Conservation (phyloP, 2,797 vertebrate species). For the Graptemys geographica region DNA sequence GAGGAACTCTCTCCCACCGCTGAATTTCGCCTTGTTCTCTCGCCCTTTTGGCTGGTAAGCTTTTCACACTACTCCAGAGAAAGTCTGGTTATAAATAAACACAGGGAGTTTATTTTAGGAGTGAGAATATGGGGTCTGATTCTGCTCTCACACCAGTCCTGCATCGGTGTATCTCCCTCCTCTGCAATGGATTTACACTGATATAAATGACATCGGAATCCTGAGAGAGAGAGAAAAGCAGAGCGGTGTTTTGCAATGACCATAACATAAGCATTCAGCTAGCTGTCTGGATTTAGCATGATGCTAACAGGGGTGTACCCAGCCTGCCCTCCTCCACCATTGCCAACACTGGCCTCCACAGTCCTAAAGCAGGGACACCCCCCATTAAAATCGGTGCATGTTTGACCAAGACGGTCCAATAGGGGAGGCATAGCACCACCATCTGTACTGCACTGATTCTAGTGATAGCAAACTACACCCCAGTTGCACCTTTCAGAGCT, state of each 20-base stretch:
- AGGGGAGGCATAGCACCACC: background rate
- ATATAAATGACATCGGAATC: background rate
- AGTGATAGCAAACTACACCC: too few relatives aligned
- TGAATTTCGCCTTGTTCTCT: slow-evolving; percentile 71
- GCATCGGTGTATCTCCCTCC: background rate
- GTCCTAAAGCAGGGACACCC: background rate
- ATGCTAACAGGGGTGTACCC: fast-evolving
- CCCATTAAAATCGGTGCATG: background rate
- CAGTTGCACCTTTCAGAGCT: background rate
- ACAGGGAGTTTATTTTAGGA: slow-evolving; percentile 44
- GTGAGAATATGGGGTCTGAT: slow-evolving; percentile 30
- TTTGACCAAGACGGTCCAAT: background rate
- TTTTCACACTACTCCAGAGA: slow-evolving; percentile 62
- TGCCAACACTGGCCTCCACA: fast-evolving
- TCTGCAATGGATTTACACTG: background rate
- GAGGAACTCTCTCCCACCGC: slow-evolving; percentile 22
- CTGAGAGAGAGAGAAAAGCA: background rate
- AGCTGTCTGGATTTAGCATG: fast-evolving
- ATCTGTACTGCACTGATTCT: background rate
- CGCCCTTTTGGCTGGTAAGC: slow-evolving; percentile 46
- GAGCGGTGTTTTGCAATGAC: fast-evolving
- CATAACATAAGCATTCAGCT: background rate
- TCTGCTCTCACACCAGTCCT: background rate
- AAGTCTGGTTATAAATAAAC: slow-evolving; percentile 59
- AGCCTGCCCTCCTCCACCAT: background rate